Conservation (phyloP, 1,140 invertebrate genomes). For the Macrobrachium nipponense region DNA sequence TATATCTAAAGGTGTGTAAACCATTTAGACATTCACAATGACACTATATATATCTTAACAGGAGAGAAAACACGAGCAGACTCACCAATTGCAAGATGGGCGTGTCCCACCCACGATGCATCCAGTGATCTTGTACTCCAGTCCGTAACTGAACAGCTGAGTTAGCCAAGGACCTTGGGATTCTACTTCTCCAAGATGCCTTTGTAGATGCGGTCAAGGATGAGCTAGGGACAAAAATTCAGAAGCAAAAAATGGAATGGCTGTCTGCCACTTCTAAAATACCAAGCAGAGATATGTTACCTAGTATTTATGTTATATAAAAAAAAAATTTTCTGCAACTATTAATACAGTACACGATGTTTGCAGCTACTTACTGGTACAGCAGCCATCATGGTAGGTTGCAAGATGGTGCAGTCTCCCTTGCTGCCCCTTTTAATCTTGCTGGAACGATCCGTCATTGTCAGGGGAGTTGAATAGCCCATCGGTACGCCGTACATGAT, state of each 20-base stretch:
- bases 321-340: too few species aligned
- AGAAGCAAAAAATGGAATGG: not conserved
- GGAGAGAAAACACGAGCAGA: not conserved
- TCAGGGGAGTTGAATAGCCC: conserved; percentile 95
- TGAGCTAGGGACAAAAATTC: conserved; percentile 75
- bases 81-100: conserved; percentile 62
- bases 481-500: conserved; percentile 85
- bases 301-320: too few species aligned
- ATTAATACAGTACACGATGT: too few species aligned
- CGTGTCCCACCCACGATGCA: conserved; percentile 54
- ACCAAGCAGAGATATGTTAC: too few species aligned
- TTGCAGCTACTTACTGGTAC: conserved; percentile 76
- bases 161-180: conserved; percentile 80
- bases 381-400: conserved; percentile 93
- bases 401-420: conserved; percentile 89
- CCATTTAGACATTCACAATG: too few species aligned
- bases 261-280: too few species aligned
- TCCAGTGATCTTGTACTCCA: conserved; percentile 86
- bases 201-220: conserved; percentile 95
- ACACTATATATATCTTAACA: too few species aligned
- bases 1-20: too few species aligned
- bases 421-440: conserved; percentile 90
- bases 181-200: conserved; percentile 91
- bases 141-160: conserved; percentile 90
- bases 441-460: conserved; percentile 94